Base-by-base conservation (phyloP, 2,797 vertebrate genomes). In the Alcedo atthis region DNA sequence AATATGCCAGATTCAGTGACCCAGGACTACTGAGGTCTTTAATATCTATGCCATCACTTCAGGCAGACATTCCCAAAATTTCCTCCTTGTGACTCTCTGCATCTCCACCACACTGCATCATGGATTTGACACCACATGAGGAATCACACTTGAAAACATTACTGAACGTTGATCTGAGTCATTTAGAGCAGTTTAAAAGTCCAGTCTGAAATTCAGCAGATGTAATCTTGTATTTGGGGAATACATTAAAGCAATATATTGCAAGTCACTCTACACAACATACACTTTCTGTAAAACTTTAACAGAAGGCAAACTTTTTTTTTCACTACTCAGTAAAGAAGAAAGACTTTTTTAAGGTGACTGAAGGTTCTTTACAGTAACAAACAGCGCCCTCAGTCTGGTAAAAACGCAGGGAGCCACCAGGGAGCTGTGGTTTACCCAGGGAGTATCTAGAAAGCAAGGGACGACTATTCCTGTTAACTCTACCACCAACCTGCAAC, bases 241-340 rank as follows among this genome's bases (percentile, higher is more conserved):
- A 64, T 1, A 30, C 2, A 28, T 4, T 8, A 17, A 35, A 49
- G 22, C 1, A 2, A 3, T 6, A 4, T 19, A 6, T 89, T 12
- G 25, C 81, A 67, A 61, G 37, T 7, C 40, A 32, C 25, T 14
- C 43, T 48, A 25, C 61, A 25, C 1, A 12, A 37, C 0, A 5
- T 2, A 24, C 0, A 2, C 14, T 19, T 67, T 45, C 43, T 24
- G 30, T 11, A 63, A 67, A 82, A 42, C 40, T 77, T 73, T 2
- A 71, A 45, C 58, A 68, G 37, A 54, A 58, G 0, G 7, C 26
- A 55, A 76, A 9, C 17, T 46, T 25, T 54, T 49, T 18, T 21
- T 33, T 25, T 32, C 21, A 16, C 4, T 19, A 5, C 11, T 53
- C 61, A 4, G 7, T 1, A 22, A 7, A 28, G 54, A 14, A 37